Conservation (phyloP, 2,888 invertebrate species). For the Drosophila setosimentum region DNA sequence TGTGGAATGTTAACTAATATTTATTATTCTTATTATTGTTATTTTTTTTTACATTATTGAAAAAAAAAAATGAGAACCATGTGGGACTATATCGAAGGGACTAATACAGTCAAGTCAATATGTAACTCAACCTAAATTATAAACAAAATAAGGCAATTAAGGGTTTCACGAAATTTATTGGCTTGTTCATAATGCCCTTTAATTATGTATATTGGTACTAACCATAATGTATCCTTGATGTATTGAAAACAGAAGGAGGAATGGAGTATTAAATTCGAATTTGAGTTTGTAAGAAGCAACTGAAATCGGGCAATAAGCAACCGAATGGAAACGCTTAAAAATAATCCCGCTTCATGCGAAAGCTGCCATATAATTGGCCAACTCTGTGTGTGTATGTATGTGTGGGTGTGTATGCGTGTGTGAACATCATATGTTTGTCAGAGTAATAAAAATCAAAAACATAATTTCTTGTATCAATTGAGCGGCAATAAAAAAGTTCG, state of each 20-base stretch:
- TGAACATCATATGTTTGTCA: constrained; percentile 76
- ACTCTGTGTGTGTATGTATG: constrained; percentile 8
- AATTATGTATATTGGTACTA: not conserved
- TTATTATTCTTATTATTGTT: not conserved
- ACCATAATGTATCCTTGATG: not conserved
- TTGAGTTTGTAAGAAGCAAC: constrained; percentile 31
- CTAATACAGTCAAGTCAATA: no score
- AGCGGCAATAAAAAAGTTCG: constrained; percentile 68
- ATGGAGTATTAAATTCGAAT: constrained; percentile 25
- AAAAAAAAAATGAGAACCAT: not conserved
- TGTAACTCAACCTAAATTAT: no score
- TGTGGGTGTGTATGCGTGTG: constrained; percentile 20
- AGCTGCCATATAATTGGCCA: constrained; percentile 51
- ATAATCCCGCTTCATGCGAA: constrained; percentile 62
- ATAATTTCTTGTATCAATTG: constrained; percentile 79
- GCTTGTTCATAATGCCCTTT: not conserved
- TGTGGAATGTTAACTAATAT: not conserved
- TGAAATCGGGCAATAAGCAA: constrained; percentile 13
- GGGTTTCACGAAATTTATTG: not conserved
- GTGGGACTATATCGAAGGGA: not conserved
- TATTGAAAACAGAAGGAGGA: not conserved
- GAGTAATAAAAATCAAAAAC: constrained; percentile 79
- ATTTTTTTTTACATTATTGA: not conserved
- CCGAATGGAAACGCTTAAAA: constrained; percentile 42
- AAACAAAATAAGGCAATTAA: not conserved